Conservation (phyloP, 2,797 vertebrate genomes). For the Sebastes dallii region DNA sequence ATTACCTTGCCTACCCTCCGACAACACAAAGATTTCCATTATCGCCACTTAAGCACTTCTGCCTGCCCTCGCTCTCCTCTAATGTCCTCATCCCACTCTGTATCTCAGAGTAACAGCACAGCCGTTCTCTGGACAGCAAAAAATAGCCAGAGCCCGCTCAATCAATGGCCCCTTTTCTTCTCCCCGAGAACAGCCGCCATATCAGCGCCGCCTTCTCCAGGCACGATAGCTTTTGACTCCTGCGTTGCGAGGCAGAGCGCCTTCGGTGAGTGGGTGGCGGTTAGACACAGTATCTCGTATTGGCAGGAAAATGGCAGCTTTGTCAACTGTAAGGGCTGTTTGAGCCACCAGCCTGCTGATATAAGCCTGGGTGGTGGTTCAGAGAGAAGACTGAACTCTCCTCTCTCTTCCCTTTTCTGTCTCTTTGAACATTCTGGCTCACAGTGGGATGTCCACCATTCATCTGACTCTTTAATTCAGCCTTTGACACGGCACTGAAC, state of each 20-base stretch:
- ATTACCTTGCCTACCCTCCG: conserved; percentile 46
- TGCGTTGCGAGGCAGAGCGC: conserved; percentile 57
- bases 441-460: conserved; percentile 26
- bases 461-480: conserved; percentile 40
- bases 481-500: conserved; percentile 14
- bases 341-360: conserved; percentile 64
- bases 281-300: conserved; percentile 66
- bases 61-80: conserved; percentile 57
- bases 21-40: conserved; percentile 38
- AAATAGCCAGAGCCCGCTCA: conserved; percentile 55
- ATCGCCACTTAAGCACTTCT: conserved; percentile 51
- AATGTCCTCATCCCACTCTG: conserved; percentile 68
- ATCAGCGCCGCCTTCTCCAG: conserved; percentile 67
- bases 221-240: conserved; percentile 75
- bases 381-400: conserved; percentile 47
- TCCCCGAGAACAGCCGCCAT: conserved; percentile 64
- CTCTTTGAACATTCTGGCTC: conserved; percentile 49
- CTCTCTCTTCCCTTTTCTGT: conserved; percentile 14
- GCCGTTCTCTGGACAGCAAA: conserved; percentile 54
- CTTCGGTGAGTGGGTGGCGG: conserved; percentile 71
- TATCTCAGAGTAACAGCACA: conserved; percentile 58
- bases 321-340: conserved; percentile 67
- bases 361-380: conserved; percentile 57
- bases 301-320: conserved; percentile 75
- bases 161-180: conserved; percentile 71